Evolutionary conservation across 53 echinoderm and acorn worm genomes (phyloP), one percentile per base, ranked within the genome.

Genomic region (Patiria pectinifera): DNA sequence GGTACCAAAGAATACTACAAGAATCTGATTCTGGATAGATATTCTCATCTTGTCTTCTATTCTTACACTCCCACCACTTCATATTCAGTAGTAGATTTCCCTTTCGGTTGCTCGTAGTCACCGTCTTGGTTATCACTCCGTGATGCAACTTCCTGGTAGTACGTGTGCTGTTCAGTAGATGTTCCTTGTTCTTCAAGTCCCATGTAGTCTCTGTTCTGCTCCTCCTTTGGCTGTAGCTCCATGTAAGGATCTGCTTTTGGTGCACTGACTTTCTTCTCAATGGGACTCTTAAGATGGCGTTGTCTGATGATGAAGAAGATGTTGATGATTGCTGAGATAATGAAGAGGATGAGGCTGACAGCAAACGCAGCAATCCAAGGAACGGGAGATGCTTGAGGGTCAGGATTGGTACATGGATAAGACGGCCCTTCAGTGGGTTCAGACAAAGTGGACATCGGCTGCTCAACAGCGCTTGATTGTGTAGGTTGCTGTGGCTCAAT

Each of bases 221-320:
- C 74, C 9, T 75, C 87, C 74, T 43, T 87, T 13, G 53, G 76
- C 12, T 87, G 87, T 23, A 87, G 76, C 53, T 87, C 87, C 87
- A 58, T 87, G 76, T 75, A 87, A 35, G 45, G 74, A 49, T 87
- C 87, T 45, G 87, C 48, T 75, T 74, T 49, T 5, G 48, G 53
- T 22, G 23, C 25, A 6, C 75, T 74, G 87, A 71, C 11, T 75
- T 45, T 46, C 69, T 70, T 69, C 76, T 86, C 53, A 19, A 45
- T 45, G 25, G 25, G 26, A 76, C n/a, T 15, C 46, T 45, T 81
- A 15, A 47, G 16, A 19, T 19, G 81, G 2, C 81, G 19, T 0
- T 48, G 81, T 2, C 18, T 81, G 81, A 49, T 81, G 81, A 49
- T 35, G 0, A 35, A 35, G 35, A 35, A 0, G 35, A 35, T 35